Percentiles rank a stretch among this genome's conserved stretches.
phyloP scores from a whole-genome alignment of 2,797 vertebrate species.

The Sebastes kiyomatsui region DNA sequence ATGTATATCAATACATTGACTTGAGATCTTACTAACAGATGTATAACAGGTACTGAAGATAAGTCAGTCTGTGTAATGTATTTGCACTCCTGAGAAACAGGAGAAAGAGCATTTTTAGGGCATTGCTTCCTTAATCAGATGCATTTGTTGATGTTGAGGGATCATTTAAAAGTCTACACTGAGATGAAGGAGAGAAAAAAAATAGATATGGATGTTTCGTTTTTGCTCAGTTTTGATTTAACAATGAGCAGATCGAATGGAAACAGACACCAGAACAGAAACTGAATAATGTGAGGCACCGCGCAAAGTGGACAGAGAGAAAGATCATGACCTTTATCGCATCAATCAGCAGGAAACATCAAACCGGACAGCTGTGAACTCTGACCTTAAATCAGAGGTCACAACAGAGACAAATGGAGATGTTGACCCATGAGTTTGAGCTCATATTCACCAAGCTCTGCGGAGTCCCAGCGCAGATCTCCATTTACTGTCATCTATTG shows the following conservation, averaged over 20 bases:
- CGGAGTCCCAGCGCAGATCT: background rate
- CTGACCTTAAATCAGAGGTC: constrained; percentile 37
- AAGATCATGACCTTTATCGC: background rate
- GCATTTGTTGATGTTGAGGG: constrained; percentile 1
- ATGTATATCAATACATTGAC: background rate
- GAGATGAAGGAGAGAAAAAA: background rate
- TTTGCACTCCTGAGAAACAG: background rate
- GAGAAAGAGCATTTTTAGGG: constrained; percentile 13
- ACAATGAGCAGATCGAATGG: background rate
- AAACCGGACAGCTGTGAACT: constrained; percentile 28
- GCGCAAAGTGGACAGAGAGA: background rate
- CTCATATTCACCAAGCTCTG: background rate
- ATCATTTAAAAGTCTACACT: constrained; percentile 7
- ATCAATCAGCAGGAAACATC: constrained; percentile 14
- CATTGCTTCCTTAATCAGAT: constrained; percentile 2
- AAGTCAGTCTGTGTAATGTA: background rate
- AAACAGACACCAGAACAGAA: background rate
- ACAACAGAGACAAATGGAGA: constrained; percentile 33
- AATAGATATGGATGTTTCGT: background rate
- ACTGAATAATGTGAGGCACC: background rate
- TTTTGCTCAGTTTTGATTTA: background rate
- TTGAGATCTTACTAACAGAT: background rate
- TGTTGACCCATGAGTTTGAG: background rate
- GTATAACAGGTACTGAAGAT: background rate
- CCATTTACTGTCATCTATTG: background rate